phyloP scores from a whole-genome alignment of 2,797 vertebrate genomes.

The Schizopygopsis malacanthus region DNA sequence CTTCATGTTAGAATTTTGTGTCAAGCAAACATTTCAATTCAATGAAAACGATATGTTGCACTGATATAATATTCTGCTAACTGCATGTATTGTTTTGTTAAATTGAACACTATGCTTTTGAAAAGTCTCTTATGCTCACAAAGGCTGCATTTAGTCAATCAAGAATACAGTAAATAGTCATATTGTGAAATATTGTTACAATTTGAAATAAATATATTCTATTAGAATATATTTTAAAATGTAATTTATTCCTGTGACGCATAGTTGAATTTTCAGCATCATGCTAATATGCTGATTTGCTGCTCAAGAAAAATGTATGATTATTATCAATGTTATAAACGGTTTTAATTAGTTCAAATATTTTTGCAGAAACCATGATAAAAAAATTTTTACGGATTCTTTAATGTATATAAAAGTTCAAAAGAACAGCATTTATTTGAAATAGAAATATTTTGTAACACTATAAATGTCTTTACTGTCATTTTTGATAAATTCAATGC shows the following conservation, averaged over 20 bases:
- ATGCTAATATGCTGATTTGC: neutral
- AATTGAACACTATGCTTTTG: neutral
- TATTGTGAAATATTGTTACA: neutral
- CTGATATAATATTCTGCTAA: neutral
- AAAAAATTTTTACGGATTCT: neutral
- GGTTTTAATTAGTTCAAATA: neutral
- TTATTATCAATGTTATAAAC: too few relatives aligned
- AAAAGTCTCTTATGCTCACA: neutral
- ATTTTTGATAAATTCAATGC: neutral
- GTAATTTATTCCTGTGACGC: neutral
- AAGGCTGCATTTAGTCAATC: neutral
- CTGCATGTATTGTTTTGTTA: neutral
- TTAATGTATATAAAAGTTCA: neutral
- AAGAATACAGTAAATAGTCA: neutral
- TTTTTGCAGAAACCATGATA: neutral
- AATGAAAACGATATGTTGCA: neutral
- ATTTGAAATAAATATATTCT: too few relatives aligned
- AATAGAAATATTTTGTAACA: neutral
- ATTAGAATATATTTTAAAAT: too few relatives aligned
- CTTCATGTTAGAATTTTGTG: conserved; percentile 30
- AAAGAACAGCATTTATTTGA: neutral
- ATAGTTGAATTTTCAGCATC: neutral
- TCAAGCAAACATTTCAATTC: neutral
- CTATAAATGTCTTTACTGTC: neutral
- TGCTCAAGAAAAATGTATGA: neutral